Conservation (phyloP, 1,140 invertebrate species). For the Homarus americanus region DNA sequence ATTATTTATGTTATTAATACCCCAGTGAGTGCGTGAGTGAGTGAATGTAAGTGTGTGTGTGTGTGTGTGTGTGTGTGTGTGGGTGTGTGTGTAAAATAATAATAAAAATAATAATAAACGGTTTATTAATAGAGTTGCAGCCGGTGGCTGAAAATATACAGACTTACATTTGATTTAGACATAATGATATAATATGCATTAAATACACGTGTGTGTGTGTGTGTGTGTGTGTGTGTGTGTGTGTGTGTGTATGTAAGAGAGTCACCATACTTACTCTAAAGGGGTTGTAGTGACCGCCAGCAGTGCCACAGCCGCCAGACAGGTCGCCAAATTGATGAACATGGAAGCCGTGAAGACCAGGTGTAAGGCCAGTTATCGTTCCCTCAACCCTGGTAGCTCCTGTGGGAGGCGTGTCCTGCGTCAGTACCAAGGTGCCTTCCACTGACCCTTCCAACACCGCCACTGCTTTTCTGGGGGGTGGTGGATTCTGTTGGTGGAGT, state of each 20-base stretch:
- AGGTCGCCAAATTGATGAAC: conserved; percentile 98
- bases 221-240: not conserved
- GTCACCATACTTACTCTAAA: conserved; percentile 77
- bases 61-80: too few species aligned
- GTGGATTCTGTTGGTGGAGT: not conserved
- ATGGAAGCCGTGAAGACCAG: conserved; percentile 94
- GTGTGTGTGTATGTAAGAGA: too few species aligned
- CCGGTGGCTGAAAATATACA: too few species aligned
- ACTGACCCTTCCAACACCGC: conserved; percentile 10
- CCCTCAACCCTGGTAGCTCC: conserved; percentile 81
- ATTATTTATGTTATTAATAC: not conserved
- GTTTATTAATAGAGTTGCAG: too few species aligned
- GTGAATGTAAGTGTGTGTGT: too few species aligned
- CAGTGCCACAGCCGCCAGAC: conserved; percentile 96
- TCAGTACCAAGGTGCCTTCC: conserved; percentile 30
- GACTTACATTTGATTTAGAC: too few species aligned
- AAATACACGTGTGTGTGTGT: too few species aligned
- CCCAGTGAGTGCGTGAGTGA: too few species aligned
- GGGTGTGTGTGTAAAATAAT: too few species aligned
- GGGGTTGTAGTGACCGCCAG: conserved; percentile 98
- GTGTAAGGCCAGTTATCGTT: conserved; percentile 84
- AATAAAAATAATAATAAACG: too few species aligned
- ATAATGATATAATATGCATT: too few species aligned
- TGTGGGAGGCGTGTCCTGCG: conserved; percentile 37
- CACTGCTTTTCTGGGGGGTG: not conserved